phyloP scores from a whole-genome alignment of 2,888 invertebrate species.

The Nysson spinosus region DNA sequence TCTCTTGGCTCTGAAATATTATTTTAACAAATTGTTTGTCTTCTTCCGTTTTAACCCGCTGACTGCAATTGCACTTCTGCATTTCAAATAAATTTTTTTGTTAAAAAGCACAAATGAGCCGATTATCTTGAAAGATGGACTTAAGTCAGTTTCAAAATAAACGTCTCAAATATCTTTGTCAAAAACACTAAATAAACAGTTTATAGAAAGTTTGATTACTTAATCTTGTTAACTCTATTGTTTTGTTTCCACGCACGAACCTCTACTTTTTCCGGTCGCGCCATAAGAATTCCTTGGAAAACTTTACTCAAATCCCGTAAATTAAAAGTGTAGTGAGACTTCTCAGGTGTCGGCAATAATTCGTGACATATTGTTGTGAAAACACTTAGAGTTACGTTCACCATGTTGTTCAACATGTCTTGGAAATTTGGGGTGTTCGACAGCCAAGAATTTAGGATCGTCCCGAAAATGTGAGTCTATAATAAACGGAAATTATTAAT shows the following conservation, averaged over 20 bases:
- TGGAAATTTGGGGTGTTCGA: conserved; percentile 65
- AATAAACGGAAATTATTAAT: conserved; percentile 31
- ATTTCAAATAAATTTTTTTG: too few species aligned
- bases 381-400: conserved; percentile 83
- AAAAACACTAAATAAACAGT: too few species aligned
- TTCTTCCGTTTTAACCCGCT: too few species aligned
- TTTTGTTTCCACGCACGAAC: conserved; percentile 73
- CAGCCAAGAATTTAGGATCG: conserved; percentile 85
- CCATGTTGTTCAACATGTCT: conserved; percentile 77
- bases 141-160: too few species aligned
- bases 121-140: too few species aligned
- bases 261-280: conserved; percentile 81
- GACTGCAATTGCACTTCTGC: too few species aligned
- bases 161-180: too few species aligned
- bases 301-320: conserved; percentile 91
- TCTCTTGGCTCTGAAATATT: conserved; percentile 78
- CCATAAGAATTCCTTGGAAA: conserved; percentile 88
- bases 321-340: conserved; percentile 95
- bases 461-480: conserved; percentile 83
- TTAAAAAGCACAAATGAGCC: too few species aligned
- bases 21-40: background rate
- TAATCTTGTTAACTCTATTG: conserved; percentile 80
- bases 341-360: conserved; percentile 91
- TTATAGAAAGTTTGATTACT: too few species aligned
- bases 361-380: conserved; percentile 83